Evolutionary conservation across 2,113 vertebrate genomes (phyloP).

Genomic region (Mola mola): DNA sequence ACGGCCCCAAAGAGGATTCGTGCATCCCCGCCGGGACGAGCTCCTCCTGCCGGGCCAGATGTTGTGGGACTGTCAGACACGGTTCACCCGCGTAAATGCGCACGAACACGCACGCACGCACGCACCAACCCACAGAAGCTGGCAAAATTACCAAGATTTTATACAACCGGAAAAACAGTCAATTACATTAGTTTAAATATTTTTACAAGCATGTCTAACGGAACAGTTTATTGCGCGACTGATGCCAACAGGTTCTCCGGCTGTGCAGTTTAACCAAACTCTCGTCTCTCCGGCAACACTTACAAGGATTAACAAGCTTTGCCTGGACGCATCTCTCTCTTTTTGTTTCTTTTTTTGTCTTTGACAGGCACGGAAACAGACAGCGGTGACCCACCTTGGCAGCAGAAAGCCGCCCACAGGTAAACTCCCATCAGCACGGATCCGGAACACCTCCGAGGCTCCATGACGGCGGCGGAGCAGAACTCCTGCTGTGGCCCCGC

Average conservation of each 20-base stretch:
- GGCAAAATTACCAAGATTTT: too few relatives aligned
- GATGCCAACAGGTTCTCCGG: too few relatives aligned
- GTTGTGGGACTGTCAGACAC: constrained; percentile 45
- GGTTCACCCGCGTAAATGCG: constrained; percentile 4
- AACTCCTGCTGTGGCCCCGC: constrained; percentile 29
- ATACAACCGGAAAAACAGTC: too few relatives aligned
- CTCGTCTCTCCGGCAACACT: too few relatives aligned
- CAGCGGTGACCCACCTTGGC: constrained; percentile 69
- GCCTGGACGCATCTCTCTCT: not conserved
- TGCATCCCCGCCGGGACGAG: constrained; percentile 25
- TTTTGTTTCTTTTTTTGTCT: not conserved
- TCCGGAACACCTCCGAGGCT: constrained; percentile 53
- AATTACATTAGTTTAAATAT: too few relatives aligned
- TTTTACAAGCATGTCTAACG: too few relatives aligned
- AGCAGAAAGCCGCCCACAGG: constrained; percentile 73
- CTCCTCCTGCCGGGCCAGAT: constrained; percentile 60
- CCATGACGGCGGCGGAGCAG: constrained; percentile 62
- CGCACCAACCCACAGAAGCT: too few relatives aligned
- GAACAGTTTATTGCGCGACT: too few relatives aligned
- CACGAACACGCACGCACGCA: not conserved
- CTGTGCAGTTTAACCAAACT: too few relatives aligned
- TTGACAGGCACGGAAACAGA: constrained; percentile 11
- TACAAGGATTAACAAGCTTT: too few relatives aligned
- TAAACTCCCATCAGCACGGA: constrained; percentile 62
- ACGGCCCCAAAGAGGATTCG: constrained; percentile 30